Base-by-base conservation (phyloP, 1,140 invertebrate genomes). In the Rhopalosiphum maidis region DNA sequence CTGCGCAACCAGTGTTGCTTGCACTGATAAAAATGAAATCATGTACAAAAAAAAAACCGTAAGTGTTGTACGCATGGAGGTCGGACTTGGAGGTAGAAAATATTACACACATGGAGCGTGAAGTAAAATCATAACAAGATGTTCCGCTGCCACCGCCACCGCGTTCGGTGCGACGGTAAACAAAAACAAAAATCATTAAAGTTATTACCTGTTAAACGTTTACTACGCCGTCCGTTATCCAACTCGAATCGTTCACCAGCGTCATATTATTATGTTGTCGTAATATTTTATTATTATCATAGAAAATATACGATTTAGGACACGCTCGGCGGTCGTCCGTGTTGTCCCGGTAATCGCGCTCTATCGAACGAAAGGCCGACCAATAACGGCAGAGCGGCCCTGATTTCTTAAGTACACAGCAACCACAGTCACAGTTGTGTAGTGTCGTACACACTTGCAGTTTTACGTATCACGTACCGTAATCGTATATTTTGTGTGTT, bases 1-100 rank as follows among this genome's bases (percentile, higher is more conserved):
- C 30, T 5, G 35, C 37, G 25, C n/a, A 82, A 37, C 18, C 91
- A 92, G 91, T 92, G 91, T 92, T 77, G 91, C 68, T 46, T 22
- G 68, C 30, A 41, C 43, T 83, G 91, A 92, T 91, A 82, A 92
- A 92, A 92, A 48, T 11, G 22, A 91, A 30, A 21, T 46, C 41
- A 25, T 5, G 25, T 46, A 11, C 46, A 0, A 46, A 46, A 11
- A 46, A 85, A 85, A 85, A 77, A 77, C n/a, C 60, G 60, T 77
- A 77, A n/a, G 60, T 9, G 30, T 25, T 30, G 9, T n/a, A 60
- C 25, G 25, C 55, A 60, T 30, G 55, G 55, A 60, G 25, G 55
- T 60, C 48, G 18, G 15, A 4, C 48, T 54, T 23, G 55, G 55
- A 60, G 55, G 55, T 60, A 60, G 55, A 60, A 11, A 51, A 51